phyloP scores from a whole-genome alignment of 2,113 vertebrate genomes.

The Anarhynchus alexandrinus region DNA sequence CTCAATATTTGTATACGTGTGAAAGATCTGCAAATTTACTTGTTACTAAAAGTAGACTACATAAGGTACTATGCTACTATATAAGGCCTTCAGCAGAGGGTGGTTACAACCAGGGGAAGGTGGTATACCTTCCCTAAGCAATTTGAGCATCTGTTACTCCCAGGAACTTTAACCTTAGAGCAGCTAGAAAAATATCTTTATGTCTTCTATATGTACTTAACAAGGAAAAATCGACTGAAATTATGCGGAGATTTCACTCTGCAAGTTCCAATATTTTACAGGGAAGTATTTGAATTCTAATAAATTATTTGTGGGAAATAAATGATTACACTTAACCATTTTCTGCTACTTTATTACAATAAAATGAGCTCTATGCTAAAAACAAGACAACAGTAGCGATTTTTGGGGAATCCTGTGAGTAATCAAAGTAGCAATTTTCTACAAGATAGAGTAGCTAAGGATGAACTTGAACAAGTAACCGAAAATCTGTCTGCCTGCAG shows the following conservation, averaged over 20 bases:
- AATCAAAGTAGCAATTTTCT: background rate
- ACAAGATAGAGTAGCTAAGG: background rate
- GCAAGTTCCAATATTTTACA: background rate
- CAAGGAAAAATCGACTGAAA: background rate
- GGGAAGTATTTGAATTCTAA: background rate
- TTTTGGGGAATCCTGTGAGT: background rate
- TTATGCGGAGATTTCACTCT: background rate
- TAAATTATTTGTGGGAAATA: rapidly evolving
- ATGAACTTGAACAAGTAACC: background rate
- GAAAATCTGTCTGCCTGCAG: background rate
- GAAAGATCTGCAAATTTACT: background rate
- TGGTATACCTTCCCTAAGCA: too few species aligned
- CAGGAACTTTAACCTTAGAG: background rate
- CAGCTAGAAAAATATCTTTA: background rate
- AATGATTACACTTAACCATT: background rate
- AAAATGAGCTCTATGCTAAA: background rate
- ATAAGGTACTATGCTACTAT: background rate
- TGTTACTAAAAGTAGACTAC: background rate
- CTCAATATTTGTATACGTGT: rapidly evolving
- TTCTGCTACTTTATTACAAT: background rate
- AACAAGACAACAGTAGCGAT: background rate
- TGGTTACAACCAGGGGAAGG: background rate
- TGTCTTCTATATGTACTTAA: background rate
- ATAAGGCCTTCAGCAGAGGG: background rate
- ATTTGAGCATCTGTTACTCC: background rate